Evolutionary conservation across 2,797 vertebrate species (phyloP), one percentile per base, ranked within the genome.

Genomic region (Clarias fuscus): DNA sequence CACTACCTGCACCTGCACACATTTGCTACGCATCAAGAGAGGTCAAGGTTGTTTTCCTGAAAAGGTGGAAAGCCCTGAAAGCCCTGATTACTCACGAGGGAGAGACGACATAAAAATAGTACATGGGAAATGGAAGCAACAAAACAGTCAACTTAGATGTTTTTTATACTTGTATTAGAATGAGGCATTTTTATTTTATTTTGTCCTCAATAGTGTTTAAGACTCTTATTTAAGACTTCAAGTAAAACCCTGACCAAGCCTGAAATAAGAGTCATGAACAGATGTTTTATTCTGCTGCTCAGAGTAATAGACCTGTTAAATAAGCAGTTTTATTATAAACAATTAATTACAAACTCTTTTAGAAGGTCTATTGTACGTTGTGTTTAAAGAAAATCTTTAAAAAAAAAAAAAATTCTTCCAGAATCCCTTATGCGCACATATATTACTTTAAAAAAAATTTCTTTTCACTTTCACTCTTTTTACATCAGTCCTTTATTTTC

Each of bases 1-100:
- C 79, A 71, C 76, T 88, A 85, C 81, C 76, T 81, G 72, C 88
- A 89, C 90, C 90, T 90, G 90, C 85, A 88, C 83, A 78, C 88
- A 85, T 89, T 86, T 84, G 68, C 82, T 70, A 89, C 43, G 85
- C 67, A 85, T 86, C 75, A 88, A 83, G 40, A 88, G 78, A 40
- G 84, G 85, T 89, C 88, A 84, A 37, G 84, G 56, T 86, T 90
- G 86, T 65, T 89, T 53, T 88, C 73, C 84, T 87, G 85, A 80
- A 82, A 37, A 85, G 73, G 90, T 59, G 73, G 71, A 86, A 65
- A 84, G 82, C 68, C 65, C 8, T 40, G 53, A 84, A 77, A 86
- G 81, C 65, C 53, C 6, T 27, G 43, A 88, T 76, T 90, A 88
- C 90, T 91, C 84, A 84, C 73, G 85, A 81, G 82, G 85, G 68